Conservation (phyloP, 2,888 invertebrate genomes). For the Boloria euphrosyne region DNA sequence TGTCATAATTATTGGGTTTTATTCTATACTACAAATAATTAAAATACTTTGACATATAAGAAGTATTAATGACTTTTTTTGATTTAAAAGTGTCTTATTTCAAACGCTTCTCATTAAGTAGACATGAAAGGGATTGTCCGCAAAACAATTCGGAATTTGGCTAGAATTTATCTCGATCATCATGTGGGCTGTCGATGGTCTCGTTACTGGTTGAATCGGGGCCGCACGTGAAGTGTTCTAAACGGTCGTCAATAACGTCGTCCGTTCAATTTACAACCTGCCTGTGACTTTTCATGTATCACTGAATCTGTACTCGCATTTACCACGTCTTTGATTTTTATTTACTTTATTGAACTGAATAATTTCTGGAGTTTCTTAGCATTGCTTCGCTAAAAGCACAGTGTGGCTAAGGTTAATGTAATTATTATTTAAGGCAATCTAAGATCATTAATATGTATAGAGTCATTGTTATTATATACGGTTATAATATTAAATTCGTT, state of each 20-base stretch:
- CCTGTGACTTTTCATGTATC: constrained; percentile 25
- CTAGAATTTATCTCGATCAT: constrained; percentile 26
- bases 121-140: neutral
- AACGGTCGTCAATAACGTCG: constrained; percentile 37
- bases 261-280: constrained; percentile 29
- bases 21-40: too few relatives aligned
- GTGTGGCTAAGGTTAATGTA: too few relatives aligned
- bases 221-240: constrained; percentile 34
- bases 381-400: too few relatives aligned
- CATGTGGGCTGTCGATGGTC: constrained; percentile 37
- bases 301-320: constrained; percentile 5
- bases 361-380: too few relatives aligned
- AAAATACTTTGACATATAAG: too few relatives aligned
- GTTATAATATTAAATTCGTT: too few relatives aligned
- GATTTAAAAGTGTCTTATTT: neutral
- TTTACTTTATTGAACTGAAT: neutral
- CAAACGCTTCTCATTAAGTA: neutral
- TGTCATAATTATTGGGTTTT: too few relatives aligned
- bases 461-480: too few relatives aligned
- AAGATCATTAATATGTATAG: too few relatives aligned
- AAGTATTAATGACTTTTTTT: too few relatives aligned
- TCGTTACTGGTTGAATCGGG: constrained; percentile 34
- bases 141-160: constrained; percentile 20
- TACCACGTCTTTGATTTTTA: neutral
- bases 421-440: too few relatives aligned